A percentile compares a stretch with the other conserved stretches of the same genome.
phyloP scores from a whole-genome alignment of 2,113 vertebrate genomes.

The human region GRCh38 chr19:1015001-1015500 shows the following conservation, averaged over 20 bases:
- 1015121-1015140: background rate
- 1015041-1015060: background rate
- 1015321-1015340: background rate
- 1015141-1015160: background rate
- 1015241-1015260: no score
- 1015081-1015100: background rate
- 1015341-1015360: background rate
- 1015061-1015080: background rate
- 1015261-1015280: background rate
- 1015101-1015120: rapidly evolving
- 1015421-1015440: no score
- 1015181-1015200: rapidly evolving
- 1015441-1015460: background rate
- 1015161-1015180: background rate
- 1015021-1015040: background rate
- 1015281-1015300: no score
- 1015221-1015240: background rate
- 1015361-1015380: background rate
- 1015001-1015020: background rate
- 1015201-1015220: no score
- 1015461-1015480: background rate
- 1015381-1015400: background rate
- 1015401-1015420: background rate
- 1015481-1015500: background rate
- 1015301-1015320: rapidly evolving